Evolutionary conservation across 2,797 vertebrate species (phyloP), one percentile per base, ranked within the genome.

Genomic region (Decapterus maruadsi): DNA sequence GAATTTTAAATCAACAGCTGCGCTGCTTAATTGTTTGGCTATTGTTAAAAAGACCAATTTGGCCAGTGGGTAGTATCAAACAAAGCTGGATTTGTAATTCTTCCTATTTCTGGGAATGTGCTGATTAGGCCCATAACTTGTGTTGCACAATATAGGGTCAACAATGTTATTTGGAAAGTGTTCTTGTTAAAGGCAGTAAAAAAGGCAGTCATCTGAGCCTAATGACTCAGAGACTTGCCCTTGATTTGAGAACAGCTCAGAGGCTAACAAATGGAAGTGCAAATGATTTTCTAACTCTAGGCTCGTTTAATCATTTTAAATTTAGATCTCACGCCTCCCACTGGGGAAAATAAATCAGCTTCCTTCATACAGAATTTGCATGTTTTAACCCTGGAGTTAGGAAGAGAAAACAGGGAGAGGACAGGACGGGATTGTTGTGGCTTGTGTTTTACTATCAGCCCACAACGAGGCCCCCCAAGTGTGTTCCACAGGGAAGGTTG

Each of bases 301-400:
- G 92, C 91, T 81, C 75, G 67, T 92, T 90, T 91, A 87, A 93
- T 94, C 85, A 90, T 90, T 92, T 93, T 85, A 89, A 89, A 93
- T 93, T 93, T 92, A 92, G 90, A 93, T 93, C 90, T 90, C 83
- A 84, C 59, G 64, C 86, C 88, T 92, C 89, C 88, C 88, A 91
- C 81, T 64, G 88, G 89, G 93, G 84, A 36, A 90, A 92, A 89
- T 73, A 89, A 88, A 91, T 85, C 87, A 69, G 80, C 68, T 83
- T 80, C 75, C 73, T 88, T 81, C 80, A 87, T 78, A 82, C 61
- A 78, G 82, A 90, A 92, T 92, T 86, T 91, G 84, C 86, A 90
- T 87, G 87, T 84, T 86, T 87, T 75, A 85, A 77, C 80, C 89
- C 92, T 60, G 73, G 59, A 88, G 89, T 82, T 46, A 83, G 26